phyloP scores from a whole-genome alignment of 2,888 invertebrate genomes.

The Embidobia sp. region DNA sequence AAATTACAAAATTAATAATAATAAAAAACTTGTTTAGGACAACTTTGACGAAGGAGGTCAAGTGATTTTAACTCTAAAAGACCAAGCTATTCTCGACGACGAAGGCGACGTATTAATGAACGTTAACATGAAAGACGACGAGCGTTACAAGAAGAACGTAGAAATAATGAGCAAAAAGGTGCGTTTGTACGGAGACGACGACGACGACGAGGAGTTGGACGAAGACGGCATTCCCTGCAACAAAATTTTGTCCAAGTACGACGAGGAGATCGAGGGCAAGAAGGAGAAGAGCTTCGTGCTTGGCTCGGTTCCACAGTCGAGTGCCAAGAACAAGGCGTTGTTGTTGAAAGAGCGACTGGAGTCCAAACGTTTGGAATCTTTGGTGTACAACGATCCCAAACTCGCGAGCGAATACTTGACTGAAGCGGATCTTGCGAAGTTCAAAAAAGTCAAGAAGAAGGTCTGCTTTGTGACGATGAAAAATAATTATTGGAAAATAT shows the following conservation, averaged over 20 bases:
- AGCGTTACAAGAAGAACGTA: conserved; percentile 90
- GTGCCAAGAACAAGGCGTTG: conserved; percentile 82
- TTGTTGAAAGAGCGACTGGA: conserved; percentile 84
- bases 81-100: conserved; percentile 93
- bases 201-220: conserved; percentile 90
- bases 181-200: conserved; percentile 91
- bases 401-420: conserved; percentile 95
- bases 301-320: conserved; percentile 85
- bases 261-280: conserved; percentile 93
- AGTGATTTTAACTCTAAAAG: conserved; percentile 95
- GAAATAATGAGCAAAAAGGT: conserved; percentile 92
- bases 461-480: too few species aligned
- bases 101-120: conserved; percentile 94
- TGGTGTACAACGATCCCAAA: conserved; percentile 86
- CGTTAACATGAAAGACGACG: conserved; percentile 93
- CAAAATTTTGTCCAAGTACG: conserved; percentile 93
- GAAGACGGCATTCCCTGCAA: conserved; percentile 85
- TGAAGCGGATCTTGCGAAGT: conserved; percentile 89
- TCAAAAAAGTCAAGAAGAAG: conserved; percentile 94
- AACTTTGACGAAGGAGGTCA: conserved; percentile 89
- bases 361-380: conserved; percentile 88
- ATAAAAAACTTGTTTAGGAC: conserved; percentile 74
- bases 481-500: too few species aligned
- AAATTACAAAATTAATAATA: too few species aligned
- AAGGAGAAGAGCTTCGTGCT: conserved; percentile 89